Conservation (phyloP, 2,888 invertebrate genomes). For the Cheilosia vulpina region DNA sequence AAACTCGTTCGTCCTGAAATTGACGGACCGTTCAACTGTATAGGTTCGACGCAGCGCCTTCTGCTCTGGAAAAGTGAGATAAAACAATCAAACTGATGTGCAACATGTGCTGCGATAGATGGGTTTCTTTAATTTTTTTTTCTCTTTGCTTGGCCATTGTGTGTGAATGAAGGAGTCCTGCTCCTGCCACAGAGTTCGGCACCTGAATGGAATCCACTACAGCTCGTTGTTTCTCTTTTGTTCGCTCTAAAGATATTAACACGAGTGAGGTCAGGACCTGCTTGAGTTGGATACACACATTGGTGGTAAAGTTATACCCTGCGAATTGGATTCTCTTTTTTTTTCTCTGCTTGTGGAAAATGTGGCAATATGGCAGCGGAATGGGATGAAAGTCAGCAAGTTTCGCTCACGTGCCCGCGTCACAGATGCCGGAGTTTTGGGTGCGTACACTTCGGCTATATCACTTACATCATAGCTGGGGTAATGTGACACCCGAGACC, state of each 20-base stretch:
- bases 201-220: constrained; percentile 41
- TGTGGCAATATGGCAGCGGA: constrained; percentile 53
- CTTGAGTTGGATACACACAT: background rate
- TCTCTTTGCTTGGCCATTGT: background rate
- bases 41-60: constrained; percentile 36
- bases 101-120: constrained; percentile 68
- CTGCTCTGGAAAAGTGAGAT: constrained; percentile 27
- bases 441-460: constrained; percentile 60
- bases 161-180: constrained; percentile 17
- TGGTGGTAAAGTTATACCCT: constrained; percentile 39
- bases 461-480: constrained; percentile 41
- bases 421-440: constrained; percentile 60
- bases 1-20: constrained; percentile 55
- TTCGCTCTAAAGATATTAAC: constrained; percentile 67
- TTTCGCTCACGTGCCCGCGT: constrained; percentile 67
- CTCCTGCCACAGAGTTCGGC: constrained; percentile 20
- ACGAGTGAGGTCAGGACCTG: constrained; percentile 30
- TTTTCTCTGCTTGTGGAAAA: constrained; percentile 41
- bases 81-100: constrained; percentile 50
- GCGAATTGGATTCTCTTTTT: constrained; percentile 33
- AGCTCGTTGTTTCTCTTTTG: constrained; percentile 13
- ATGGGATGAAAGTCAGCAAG: constrained; percentile 63
- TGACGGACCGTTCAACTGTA: constrained; percentile 42
- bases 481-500: constrained; percentile 68
- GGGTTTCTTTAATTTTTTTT: constrained; percentile 33